These are phyloP conservation scores for Drosophila varians DNA, from an alignment of 1,140 invertebrate species.

Conservation along the genomic window DNA sequence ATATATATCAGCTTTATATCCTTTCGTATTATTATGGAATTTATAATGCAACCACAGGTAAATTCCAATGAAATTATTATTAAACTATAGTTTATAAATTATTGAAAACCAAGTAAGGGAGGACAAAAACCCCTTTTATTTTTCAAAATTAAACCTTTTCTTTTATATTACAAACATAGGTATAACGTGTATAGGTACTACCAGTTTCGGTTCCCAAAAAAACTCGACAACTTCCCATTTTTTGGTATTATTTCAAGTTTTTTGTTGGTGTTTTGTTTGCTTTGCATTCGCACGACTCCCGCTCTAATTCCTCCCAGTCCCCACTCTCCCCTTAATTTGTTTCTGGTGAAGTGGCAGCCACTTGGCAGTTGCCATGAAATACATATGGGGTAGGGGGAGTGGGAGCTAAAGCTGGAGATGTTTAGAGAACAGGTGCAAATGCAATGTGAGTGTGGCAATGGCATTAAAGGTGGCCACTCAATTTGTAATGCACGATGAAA, in stretches of 20 bases:
- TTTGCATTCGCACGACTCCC: conserved; percentile 42
- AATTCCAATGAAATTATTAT: too few species aligned
- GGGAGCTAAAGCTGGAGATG: neutral
- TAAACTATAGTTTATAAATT: too few species aligned
- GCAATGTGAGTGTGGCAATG: conserved; percentile 26
- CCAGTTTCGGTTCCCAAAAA: neutral
- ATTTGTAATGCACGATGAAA: conserved; percentile 55
- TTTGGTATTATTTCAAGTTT: conserved; percentile 23
- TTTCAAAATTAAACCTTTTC: neutral
- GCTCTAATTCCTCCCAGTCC: conserved; percentile 19
- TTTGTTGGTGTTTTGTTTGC: conserved; percentile 15
- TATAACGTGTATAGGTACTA: neutral
- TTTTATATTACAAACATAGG: neutral
- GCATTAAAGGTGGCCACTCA: conserved; percentile 57
- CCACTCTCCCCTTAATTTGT: conserved; percentile 55
- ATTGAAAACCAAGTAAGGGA: too few species aligned
- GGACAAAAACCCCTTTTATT: neutral
- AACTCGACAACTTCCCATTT: neutral
- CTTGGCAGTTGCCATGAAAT: conserved; percentile 62
- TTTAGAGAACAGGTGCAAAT: conserved; percentile 27
- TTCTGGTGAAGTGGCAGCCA: conserved; percentile 56
- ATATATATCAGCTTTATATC: too few species aligned
- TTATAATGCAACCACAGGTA: too few species aligned
- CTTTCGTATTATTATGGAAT: too few species aligned
- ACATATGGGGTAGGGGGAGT: neutral